A percentile compares a stretch with the other conserved stretches of the same genome.
These are phyloP conservation scores for Drosophila ficusphila DNA, from an alignment of 1,140 invertebrate genomes.

Conservation along the genomic window DNA sequence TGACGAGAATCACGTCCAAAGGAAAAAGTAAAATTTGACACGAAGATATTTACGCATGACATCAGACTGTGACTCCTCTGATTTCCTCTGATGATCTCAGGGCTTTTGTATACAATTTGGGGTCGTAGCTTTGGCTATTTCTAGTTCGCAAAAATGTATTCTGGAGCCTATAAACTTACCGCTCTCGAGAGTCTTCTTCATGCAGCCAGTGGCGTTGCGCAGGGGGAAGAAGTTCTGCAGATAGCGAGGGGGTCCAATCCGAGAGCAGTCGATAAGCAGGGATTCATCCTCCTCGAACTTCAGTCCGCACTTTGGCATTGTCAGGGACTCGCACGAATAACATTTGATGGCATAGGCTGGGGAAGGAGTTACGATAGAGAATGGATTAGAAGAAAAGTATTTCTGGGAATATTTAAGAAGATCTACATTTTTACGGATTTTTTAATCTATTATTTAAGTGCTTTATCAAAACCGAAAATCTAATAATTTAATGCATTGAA, in stretches of 20 bases:
- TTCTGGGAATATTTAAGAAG: no score
- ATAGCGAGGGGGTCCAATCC: conserved; percentile 61
- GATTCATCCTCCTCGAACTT: conserved; percentile 71
- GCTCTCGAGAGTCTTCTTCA: conserved; percentile 74
- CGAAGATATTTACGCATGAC: conserved; percentile 56
- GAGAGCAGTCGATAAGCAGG: conserved; percentile 64
- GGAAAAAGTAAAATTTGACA: background rate
- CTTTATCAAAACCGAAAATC: no score
- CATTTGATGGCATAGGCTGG: conserved; percentile 72
- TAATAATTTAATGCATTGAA: no score
- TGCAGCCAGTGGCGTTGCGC: conserved; percentile 76
- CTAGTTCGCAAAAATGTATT: background rate
- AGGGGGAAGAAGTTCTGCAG: conserved; percentile 63
- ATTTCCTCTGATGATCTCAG: conserved; percentile 38
- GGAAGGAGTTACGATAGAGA: background rate
- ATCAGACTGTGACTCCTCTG: conserved; percentile 46
- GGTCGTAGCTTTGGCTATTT: background rate
- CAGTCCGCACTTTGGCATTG: conserved; percentile 69
- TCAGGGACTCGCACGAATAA: conserved; percentile 72
- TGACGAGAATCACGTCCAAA: conserved; percentile 30
- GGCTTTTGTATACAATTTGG: background rate
- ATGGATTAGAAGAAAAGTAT: background rate
- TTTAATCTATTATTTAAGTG: no score
- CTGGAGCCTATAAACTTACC: conserved; percentile 47
- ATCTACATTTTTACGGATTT: no score